Base-by-base conservation (phyloP, 2,888 invertebrate species). In the Arenicola marina region DNA sequence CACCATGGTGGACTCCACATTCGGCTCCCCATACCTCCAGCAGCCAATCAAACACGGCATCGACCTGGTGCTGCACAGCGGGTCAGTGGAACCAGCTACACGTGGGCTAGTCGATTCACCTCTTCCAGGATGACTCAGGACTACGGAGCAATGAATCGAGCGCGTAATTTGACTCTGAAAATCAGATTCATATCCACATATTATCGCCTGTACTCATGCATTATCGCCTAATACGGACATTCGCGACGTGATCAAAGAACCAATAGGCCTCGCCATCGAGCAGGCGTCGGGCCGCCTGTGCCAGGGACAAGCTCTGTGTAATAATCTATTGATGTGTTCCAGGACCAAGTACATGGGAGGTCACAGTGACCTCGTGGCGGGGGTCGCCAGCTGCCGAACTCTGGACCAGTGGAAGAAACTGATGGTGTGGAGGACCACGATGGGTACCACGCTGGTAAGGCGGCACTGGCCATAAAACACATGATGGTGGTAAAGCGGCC, bases 281-380 rank as follows among this genome's bases (percentile, higher is more conserved):
- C n/a, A n/a, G n/a, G n/a, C n/a, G n/a, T n/a, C n/a, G n/a, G n/a
- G n/a, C n/a, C n/a, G n/a, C n/a, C n/a, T n/a, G n/a, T n/a, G n/a
- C n/a, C n/a, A n/a, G n/a, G n/a, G n/a, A n/a, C n/a, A n/a, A n/a
- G n/a, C n/a, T n/a, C n/a, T n/a, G n/a, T n/a, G n/a, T n/a, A n/a
- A n/a, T n/a, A n/a, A n/a, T n/a, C n/a, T n/a, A 11, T 4, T 60
- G 32, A 45, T 48, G 24, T 55, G 7, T 60, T 67, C 18, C 61
- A 82, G 81, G 59, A 79, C 83, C 15, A 84, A 84, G 66, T 84
- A 81, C 70, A 73, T 84, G 61, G 82, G 83, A 15, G 84, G 84
- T 2, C 84, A 84, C 69, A 76, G 77, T 48, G 84, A 84, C 65
- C 67, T 84, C 18, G 76, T 80, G 4, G 84, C 76, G 2, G 84